A percentile compares a stretch with the other conserved stretches of the same genome.
Evolutionary conservation across 2,888 invertebrate genomes (phyloP).

Genomic region (Cinara cedri): DNA sequence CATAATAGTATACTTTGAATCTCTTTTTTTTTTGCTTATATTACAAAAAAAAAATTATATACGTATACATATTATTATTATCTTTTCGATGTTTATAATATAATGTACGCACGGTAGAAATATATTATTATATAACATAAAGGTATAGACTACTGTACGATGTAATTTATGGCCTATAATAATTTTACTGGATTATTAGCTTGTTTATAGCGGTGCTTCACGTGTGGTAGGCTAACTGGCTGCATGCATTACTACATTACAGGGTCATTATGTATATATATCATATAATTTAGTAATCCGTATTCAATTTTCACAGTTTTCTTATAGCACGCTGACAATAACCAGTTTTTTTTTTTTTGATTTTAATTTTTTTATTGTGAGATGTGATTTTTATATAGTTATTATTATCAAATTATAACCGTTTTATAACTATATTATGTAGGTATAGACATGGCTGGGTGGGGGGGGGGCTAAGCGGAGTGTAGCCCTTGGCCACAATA

Average conservation of each 20-base stretch:
- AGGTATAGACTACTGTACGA: slow-evolving; percentile 1
- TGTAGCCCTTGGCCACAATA: too few species aligned
- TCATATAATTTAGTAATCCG: not conserved
- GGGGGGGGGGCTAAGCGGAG: too few species aligned
- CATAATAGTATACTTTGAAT: too few species aligned
- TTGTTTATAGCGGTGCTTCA: slow-evolving; percentile 39
- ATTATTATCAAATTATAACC: not conserved
- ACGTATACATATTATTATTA: not conserved
- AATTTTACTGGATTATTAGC: slow-evolving; percentile 39
- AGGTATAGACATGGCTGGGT: too few species aligned
- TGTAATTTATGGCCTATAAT: slow-evolving; percentile 36
- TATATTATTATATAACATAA: not conserved
- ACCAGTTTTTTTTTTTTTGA: slow-evolving; percentile 44
- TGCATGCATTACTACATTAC: slow-evolving; percentile 44
- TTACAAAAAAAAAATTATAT: too few species aligned
- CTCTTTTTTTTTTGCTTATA: too few species aligned
- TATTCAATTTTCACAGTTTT: slow-evolving; percentile 42
- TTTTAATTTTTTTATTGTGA: not conserved
- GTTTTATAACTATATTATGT: not conserved
- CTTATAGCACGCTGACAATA: slow-evolving; percentile 12
- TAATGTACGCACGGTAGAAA: not conserved
- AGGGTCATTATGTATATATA: slow-evolving; percentile 4
- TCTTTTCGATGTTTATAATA: slow-evolving; percentile 4
- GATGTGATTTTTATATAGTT: slow-evolving; percentile 32
- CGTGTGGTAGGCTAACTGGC: slow-evolving; percentile 11